phyloP scores from a whole-genome alignment of 1,140 invertebrate species.

The Ostrea edulis region DNA sequence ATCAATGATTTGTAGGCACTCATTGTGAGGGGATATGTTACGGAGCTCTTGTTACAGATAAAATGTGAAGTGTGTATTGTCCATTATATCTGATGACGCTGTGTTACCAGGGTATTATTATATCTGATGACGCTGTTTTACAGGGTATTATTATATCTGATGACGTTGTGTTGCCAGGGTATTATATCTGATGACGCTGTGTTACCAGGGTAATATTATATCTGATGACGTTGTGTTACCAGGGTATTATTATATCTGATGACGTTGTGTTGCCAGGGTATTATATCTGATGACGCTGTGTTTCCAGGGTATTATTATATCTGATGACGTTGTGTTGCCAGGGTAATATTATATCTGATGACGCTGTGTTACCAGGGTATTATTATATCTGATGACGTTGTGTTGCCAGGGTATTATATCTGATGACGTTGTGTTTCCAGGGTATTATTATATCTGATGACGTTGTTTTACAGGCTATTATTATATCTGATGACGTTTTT shows the following conservation, averaged over 20 bases:
- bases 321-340: background rate
- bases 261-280: too few relatives aligned
- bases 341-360: background rate
- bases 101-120: too few relatives aligned
- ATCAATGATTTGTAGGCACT: too few relatives aligned
- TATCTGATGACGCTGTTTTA: background rate
- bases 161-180: too few relatives aligned
- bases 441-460: background rate
- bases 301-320: too few relatives aligned
- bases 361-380: too few relatives aligned
- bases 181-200: background rate
- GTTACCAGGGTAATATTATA: too few relatives aligned
- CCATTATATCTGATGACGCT: background rate
- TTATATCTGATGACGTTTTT: conserved; percentile 10
- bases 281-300: background rate
- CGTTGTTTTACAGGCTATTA: too few relatives aligned
- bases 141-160: background rate
- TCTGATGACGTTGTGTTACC: background rate
- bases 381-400: background rate
- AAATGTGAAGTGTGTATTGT: too few relatives aligned
- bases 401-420: too few relatives aligned
- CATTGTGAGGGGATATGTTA: too few relatives aligned
- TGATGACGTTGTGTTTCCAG: background rate
- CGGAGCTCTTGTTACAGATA: too few relatives aligned
- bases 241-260: background rate